Conservation (phyloP, 2,797 vertebrate genomes). For the Sylvilagus floridanus region DNA sequence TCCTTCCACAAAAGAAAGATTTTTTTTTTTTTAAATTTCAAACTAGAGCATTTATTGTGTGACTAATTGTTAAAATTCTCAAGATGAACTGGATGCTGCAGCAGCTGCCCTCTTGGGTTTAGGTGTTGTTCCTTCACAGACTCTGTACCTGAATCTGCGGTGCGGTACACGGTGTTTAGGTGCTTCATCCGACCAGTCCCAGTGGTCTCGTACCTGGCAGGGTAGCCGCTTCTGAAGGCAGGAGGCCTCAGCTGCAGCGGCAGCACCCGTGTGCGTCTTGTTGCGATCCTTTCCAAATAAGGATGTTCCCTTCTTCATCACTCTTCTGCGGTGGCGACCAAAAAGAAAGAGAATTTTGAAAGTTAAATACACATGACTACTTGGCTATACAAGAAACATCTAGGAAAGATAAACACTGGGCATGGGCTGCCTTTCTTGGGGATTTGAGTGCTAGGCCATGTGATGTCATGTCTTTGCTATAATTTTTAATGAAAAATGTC, state of each 20-base stretch:
- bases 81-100: constrained; percentile 97
- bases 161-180: too few species aligned
- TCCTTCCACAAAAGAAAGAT: too few species aligned
- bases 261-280: too few species aligned
- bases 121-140: constrained; percentile 98
- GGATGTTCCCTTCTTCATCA: too few species aligned
- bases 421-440: not conserved
- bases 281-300: too few species aligned
- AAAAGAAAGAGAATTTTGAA: too few species aligned
- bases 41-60: constrained; percentile 87
- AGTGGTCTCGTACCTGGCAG: too few species aligned
- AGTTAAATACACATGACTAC: not conserved
- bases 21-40: too few species aligned
- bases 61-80: constrained; percentile 86
- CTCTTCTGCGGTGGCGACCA: too few species aligned
- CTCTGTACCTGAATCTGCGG: constrained; percentile 93
- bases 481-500: not conserved
- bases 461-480: not conserved
- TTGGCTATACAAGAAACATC: not conserved
- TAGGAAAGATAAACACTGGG: not conserved
- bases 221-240: too few species aligned
- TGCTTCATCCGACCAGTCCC: too few species aligned
- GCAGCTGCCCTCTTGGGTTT: constrained; percentile 97
- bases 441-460: not conserved
- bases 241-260: too few species aligned